Base-by-base conservation (phyloP, 2,888 invertebrate species). In the Seira sanloemensis region DNA sequence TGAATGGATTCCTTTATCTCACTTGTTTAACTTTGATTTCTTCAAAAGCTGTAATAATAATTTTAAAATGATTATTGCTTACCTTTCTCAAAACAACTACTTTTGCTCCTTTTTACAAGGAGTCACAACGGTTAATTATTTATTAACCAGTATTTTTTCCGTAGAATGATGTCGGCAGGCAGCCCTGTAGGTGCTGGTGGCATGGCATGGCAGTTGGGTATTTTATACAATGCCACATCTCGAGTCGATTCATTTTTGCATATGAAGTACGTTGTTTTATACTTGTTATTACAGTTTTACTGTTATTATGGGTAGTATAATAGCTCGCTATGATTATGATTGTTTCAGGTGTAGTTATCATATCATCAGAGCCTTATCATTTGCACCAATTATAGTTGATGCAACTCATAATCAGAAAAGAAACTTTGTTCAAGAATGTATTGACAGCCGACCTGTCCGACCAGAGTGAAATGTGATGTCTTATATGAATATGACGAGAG, bases 381-480 rank as follows among this genome's bases (percentile, higher is more conserved):
- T 82, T 82, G 76, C 71, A 76, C 23, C 76, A 82, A 82, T 82
- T 82, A 82, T 72, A 37, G 26, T 54, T 82, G 76, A 82, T 76
- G 76, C 75, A 82, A 82, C 25, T 67, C 72, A n/a, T n/a, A n/a
- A n/a, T 76, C 73, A 37, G 37, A 37, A 5, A 37, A 12, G 12
- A 37, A 12, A 5, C 37, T 12, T 37, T 37, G 37, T 37, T 37
- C 37, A 9, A 9, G 7, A 77, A 83, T 66, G 50, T 73, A 78
- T 83, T 83, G 83, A 83, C 83, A 83, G 77, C 77, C 83, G 83
- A 83, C 83, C 83, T 83, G 83, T 83, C 83, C 77, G 62, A 50
- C 69, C 68, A 46, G 75, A 37, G 37, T 37, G 12, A 37, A 37
- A 37, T 37, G 37, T 12, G 37, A 37, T 37, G 37, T 37, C 7